Conservation (phyloP, 2,888 invertebrate genomes). For the Pollenia amentaria region DNA sequence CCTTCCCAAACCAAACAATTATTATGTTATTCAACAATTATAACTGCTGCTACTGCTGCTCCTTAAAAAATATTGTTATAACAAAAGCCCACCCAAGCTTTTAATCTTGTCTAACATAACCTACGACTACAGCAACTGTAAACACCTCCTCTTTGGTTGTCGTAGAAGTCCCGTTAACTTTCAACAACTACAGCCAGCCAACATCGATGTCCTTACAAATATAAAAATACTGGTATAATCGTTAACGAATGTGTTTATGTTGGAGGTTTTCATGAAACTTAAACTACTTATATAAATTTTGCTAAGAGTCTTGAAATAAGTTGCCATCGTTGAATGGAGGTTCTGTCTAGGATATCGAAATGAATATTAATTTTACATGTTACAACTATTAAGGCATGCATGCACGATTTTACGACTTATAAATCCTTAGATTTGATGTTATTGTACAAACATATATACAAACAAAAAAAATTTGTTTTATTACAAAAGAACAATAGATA, state of each 20-base stretch:
- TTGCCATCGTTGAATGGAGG: background rate
- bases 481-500: constrained; percentile 47
- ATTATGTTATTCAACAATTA: constrained; percentile 63
- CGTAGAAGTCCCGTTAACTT: background rate
- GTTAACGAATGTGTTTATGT: constrained; percentile 45
- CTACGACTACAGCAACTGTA: background rate
- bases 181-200: background rate
- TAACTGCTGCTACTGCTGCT: constrained; percentile 6
- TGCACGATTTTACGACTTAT: constrained; percentile 54
- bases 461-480: constrained; percentile 16
- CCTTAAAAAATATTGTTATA: constrained; percentile 38
- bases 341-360: background rate
- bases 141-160: background rate
- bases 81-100: constrained; percentile 17
- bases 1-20: constrained; percentile 50
- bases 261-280: constrained; percentile 26
- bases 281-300: constrained; percentile 1
- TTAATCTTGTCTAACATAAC: constrained; percentile 31
- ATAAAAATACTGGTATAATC: constrained; percentile 10
- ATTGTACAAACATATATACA: background rate
- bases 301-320: background rate
- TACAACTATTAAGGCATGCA: constrained; percentile 43
- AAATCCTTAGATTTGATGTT: background rate
- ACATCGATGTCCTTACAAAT: constrained; percentile 34
- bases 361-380: constrained; percentile 49